Evolutionary conservation across 2,797 vertebrate species (phyloP).

Genomic region (Otolemur crassicaudatus): DNA sequence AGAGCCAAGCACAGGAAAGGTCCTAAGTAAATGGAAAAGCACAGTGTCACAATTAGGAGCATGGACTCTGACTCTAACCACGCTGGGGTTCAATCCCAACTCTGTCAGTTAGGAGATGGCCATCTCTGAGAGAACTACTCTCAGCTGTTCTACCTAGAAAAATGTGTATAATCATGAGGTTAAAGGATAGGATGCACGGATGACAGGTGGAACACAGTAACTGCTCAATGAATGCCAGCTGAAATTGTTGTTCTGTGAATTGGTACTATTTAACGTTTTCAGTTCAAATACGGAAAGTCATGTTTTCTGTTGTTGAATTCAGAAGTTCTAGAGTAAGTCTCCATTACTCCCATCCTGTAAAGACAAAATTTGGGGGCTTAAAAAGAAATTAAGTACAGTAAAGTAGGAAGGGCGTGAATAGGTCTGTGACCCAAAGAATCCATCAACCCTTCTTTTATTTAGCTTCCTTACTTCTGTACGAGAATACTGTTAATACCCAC

Average conservation of each 20-base stretch:
- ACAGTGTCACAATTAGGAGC: not conserved
- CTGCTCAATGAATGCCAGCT: not conserved
- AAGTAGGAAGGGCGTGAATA: not conserved
- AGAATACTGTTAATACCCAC: not conserved
- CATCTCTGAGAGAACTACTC: not conserved
- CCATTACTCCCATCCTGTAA: not conserved
- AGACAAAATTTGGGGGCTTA: not conserved
- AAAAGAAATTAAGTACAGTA: not conserved
- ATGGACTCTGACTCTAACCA: not conserved
- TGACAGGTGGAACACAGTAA: not conserved
- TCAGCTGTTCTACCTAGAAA: not conserved
- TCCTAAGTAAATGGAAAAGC: not conserved
- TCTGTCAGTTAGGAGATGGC: not conserved
- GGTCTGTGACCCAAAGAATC: not conserved
- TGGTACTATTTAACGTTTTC: not conserved
- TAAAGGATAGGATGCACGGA: not conserved
- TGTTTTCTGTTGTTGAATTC: constrained; percentile 7
- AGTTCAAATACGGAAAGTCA: not conserved
- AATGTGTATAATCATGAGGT: not conserved
- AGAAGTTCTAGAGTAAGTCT: not conserved
- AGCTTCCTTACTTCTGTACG: not conserved
- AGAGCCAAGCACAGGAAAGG: not conserved
- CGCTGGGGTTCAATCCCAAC: not conserved
- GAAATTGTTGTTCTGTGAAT: not conserved
- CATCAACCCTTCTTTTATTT: not conserved